These are phyloP conservation scores for Esperia sulphurella DNA, from an alignment of 2,888 invertebrate species.

Conservation along the genomic window DNA sequence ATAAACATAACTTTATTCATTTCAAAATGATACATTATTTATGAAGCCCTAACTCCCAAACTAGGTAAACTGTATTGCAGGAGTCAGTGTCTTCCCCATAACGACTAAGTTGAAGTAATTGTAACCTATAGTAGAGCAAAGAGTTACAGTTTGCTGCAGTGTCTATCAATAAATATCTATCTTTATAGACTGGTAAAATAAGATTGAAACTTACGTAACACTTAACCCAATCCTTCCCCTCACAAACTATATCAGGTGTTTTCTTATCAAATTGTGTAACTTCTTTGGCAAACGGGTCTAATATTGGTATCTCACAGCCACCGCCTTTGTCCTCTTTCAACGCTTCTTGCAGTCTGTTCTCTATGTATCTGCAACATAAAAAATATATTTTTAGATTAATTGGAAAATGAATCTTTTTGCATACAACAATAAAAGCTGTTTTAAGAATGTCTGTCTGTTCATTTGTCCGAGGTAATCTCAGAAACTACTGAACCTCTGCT, in stretches of 20 bases:
- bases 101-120: no score
- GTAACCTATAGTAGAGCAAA: no score
- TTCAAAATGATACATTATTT: no score
- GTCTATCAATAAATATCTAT: no score
- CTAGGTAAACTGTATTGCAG: no score
- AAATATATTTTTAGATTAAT: background rate
- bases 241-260: conserved; percentile 82
- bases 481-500: background rate
- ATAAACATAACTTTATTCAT: no score
- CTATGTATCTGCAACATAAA: conserved; percentile 5
- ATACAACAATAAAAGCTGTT: background rate
- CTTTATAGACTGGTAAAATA: no score
- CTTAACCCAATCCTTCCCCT: conserved; percentile 87
- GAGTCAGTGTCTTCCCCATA: no score
- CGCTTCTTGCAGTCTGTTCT: conserved; percentile 29
- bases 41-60: no score
- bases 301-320: conserved; percentile 64
- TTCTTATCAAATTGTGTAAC: conserved; percentile 85
- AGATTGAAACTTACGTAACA: conserved; percentile 82
- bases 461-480: background rate
- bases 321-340: conserved; percentile 55
- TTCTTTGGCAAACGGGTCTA: conserved; percentile 80
- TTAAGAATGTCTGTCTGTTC: background rate
- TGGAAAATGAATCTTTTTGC: no score
- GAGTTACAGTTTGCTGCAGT: no score